These are phyloP conservation scores for Rhodophaea formosa DNA, from an alignment of 2,888 invertebrate genomes.

Conservation along the genomic window DNA sequence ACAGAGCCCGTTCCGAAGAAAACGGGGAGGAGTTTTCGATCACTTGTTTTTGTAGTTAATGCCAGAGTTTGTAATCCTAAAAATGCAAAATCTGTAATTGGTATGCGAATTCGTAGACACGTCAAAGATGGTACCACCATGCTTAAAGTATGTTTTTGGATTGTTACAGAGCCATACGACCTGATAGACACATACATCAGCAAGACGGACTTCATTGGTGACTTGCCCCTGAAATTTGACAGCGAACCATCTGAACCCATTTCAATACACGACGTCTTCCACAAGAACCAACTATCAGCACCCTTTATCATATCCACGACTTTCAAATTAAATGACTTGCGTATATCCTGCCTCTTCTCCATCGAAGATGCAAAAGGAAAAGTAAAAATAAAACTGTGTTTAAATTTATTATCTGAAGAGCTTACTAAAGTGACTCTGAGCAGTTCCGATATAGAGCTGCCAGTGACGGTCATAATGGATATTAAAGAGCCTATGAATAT, in stretches of 20 bases:
- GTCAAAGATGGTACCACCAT: too few relatives aligned
- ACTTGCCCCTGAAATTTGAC: conserved; percentile 24
- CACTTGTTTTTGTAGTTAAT: too few relatives aligned
- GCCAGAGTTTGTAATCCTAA: too few relatives aligned
- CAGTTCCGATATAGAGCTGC: conserved; percentile 19
- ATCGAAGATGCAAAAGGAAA: conserved; percentile 35
- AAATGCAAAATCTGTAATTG: too few relatives aligned
- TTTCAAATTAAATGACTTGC: conserved; percentile 39
- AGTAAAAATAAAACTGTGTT: conserved; percentile 40
- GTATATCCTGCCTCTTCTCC: conserved; percentile 49
- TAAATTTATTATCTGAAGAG: conserved; percentile 28
- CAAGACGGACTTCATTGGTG: background rate
- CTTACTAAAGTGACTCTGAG: conserved; percentile 28
- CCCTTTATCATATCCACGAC: conserved; percentile 50
- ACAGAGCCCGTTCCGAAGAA: background rate
- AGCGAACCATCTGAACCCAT: conserved; percentile 20
- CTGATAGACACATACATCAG: conserved; percentile 28
- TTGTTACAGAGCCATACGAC: conserved; percentile 47
- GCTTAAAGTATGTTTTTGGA: conserved; percentile 20
- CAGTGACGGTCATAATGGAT: conserved; percentile 31
- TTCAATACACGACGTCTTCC: conserved; percentile 27
- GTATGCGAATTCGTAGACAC: too few relatives aligned
- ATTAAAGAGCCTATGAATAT: conserved; percentile 25
- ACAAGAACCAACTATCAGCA: conserved; percentile 30
- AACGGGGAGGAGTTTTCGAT: background rate